phyloP scores from a whole-genome alignment of 2,113 vertebrate genomes.

The Oceanites oceanicus region DNA sequence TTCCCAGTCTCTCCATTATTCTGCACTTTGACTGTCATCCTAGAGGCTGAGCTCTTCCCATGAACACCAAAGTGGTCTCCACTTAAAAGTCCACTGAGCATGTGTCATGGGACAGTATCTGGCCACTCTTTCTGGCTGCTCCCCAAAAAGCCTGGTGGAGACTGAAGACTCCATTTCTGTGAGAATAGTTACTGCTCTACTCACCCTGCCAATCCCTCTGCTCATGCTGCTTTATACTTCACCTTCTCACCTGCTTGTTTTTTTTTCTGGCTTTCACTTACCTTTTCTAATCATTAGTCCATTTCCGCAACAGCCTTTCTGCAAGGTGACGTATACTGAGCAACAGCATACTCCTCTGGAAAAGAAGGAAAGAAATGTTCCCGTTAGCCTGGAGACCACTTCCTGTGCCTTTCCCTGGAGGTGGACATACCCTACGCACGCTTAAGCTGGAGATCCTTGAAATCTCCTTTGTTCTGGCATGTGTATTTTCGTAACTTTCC shows the following conservation, averaged over 20 bases:
- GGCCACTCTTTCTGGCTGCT: not conserved
- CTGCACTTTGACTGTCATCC: not conserved
- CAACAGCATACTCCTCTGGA: conserved; percentile 69
- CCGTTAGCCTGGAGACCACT: not conserved
- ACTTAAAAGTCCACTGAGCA: not conserved
- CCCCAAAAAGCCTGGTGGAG: not conserved
- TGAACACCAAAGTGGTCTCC: fast-evolving
- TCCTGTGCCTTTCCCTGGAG: not conserved
- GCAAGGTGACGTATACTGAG: conserved; percentile 64
- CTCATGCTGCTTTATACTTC: not conserved
- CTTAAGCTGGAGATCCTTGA: not conserved
- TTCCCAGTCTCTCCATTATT: not conserved
- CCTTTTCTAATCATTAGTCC: not conserved
- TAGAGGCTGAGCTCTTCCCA: not conserved
- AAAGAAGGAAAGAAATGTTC: not conserved
- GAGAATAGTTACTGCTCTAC: not conserved
- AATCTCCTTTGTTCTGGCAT: not conserved
- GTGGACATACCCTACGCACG: fast-evolving
- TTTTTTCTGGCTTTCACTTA: not conserved
- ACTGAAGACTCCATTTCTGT: not conserved
- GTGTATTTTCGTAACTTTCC: not conserved
- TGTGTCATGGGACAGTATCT: not conserved
- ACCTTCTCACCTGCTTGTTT: not conserved
- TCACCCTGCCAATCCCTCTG: not conserved
- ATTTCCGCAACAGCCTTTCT: not conserved